Conservation (phyloP, 2,888 invertebrate species). For the Sphaerophoria taeniata region DNA sequence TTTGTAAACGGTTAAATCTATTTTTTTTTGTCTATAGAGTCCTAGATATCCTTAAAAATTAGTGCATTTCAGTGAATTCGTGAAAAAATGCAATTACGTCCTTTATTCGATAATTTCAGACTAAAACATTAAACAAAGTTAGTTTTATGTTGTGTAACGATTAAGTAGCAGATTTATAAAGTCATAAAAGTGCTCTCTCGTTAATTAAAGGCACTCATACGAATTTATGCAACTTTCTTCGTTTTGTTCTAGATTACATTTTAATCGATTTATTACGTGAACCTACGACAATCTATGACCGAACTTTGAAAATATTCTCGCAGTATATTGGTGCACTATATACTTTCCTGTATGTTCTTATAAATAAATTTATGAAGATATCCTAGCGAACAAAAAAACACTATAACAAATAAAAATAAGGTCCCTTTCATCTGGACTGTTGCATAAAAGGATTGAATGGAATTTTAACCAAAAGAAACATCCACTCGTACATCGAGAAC, state of each 20-base stretch:
- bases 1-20: neutral
- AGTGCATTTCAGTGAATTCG: conserved; percentile 32
- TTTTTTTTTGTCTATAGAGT: neutral
- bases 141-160: conserved; percentile 50
- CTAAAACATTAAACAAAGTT: neutral
- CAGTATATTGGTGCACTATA: conserved; percentile 8
- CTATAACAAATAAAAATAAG: conserved; percentile 3
- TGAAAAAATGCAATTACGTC: conserved; percentile 15
- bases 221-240: conserved; percentile 54
- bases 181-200: conserved; percentile 38
- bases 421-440: conserved; percentile 55
- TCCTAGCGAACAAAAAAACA: conserved; percentile 31
- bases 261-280: conserved; percentile 74
- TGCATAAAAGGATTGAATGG: conserved; percentile 53
- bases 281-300: conserved; percentile 63
- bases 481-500: conserved; percentile 17
- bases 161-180: conserved; percentile 25
- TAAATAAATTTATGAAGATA: conserved; percentile 43
- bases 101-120: neutral
- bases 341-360: neutral
- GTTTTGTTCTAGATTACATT: conserved; percentile 59
- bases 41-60: neutral
- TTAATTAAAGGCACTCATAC: conserved; percentile 36
- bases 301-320: conserved; percentile 48
- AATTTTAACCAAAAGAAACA: conserved; percentile 30